Conservation (phyloP, 2,888 invertebrate species). For the Meteorus colon region DNA sequence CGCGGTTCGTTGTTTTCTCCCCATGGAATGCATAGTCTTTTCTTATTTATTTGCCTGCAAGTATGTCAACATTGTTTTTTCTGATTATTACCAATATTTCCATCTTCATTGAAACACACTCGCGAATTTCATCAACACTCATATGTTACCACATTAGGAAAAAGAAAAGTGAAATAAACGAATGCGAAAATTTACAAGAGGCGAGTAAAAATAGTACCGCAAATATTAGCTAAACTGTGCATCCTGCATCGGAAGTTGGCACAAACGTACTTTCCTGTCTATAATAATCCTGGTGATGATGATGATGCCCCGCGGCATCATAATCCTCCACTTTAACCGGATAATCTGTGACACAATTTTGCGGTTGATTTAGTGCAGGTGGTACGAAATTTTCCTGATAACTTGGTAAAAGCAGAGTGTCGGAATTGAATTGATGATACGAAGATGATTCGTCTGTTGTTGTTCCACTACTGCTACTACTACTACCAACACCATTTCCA, state of each 20-base stretch:
- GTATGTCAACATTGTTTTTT: conserved; percentile 19
- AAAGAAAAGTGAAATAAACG: neutral
- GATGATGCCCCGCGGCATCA: conserved; percentile 54
- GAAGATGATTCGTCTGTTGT: conserved; percentile 66
- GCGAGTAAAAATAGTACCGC: conserved; percentile 22
- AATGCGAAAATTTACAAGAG: neutral
- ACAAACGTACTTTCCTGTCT: conserved; percentile 66
- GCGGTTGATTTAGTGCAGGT: conserved; percentile 62
- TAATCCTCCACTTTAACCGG: conserved; percentile 69
- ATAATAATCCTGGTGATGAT: conserved; percentile 61
- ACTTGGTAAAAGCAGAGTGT: conserved; percentile 65
- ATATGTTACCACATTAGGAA: neutral
- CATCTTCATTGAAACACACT: conserved; percentile 23
- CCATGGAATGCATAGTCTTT: conserved; percentile 54
- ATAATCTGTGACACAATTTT: conserved; percentile 68
- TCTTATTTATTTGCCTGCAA: conserved; percentile 24
- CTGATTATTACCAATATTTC: conserved; percentile 34
- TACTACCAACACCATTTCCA: neutral
- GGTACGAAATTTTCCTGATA: conserved; percentile 69
- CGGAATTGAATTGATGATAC: conserved; percentile 63
- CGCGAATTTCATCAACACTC: neutral
- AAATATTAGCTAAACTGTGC: conserved; percentile 64
- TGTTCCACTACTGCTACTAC: conserved; percentile 52
- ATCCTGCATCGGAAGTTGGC: conserved; percentile 67
- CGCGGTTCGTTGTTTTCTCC: conserved; percentile 36